phyloP scores from a whole-genome alignment of 1,140 invertebrate species.

The Liolophura sinensis region DNA sequence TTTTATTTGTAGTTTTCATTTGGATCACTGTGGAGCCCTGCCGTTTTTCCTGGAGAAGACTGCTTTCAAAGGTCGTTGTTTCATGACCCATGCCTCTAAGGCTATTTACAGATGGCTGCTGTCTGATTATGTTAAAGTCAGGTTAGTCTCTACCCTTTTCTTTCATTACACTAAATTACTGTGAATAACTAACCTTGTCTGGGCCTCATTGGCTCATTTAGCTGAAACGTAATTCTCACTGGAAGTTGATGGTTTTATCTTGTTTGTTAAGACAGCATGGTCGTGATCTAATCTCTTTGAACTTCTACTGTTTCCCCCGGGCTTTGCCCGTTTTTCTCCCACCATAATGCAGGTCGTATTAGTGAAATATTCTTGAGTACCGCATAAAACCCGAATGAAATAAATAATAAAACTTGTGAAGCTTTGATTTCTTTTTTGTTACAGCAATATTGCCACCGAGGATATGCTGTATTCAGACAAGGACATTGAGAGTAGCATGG shows the following conservation, averaged over 20 bases:
- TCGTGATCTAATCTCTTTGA: too few relatives aligned
- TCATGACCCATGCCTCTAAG: conserved; percentile 99
- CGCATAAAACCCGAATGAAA: too few relatives aligned
- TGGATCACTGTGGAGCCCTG: conserved; percentile 97
- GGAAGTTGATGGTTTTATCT: too few relatives aligned
- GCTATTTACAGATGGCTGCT: conserved; percentile 98
- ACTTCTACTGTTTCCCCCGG: too few relatives aligned
- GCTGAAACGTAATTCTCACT: too few relatives aligned
- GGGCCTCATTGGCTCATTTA: background rate
- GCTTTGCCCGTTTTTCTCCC: too few relatives aligned
- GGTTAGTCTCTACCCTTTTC: conserved; percentile 59
- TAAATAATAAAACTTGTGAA: too few relatives aligned
- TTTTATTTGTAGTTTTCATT: conserved; percentile 74
- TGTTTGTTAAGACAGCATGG: too few relatives aligned
- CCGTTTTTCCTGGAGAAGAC: conserved; percentile 99
- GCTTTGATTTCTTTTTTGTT: conserved; percentile 15
- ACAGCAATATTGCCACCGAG: conserved; percentile 93
- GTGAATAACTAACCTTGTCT: background rate
- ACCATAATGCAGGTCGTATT: too few relatives aligned
- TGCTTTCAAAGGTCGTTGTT: conserved; percentile 95
- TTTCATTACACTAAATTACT: conserved; percentile 4
- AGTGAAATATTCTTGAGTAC: too few relatives aligned
- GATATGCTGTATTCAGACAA: conserved; percentile 98
- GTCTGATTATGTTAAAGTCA: conserved; percentile 99
- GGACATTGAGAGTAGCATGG: conserved; percentile 96